Conservation (phyloP, 1,140 invertebrate genomes). For the Drosophila lacteicornis region DNA sequence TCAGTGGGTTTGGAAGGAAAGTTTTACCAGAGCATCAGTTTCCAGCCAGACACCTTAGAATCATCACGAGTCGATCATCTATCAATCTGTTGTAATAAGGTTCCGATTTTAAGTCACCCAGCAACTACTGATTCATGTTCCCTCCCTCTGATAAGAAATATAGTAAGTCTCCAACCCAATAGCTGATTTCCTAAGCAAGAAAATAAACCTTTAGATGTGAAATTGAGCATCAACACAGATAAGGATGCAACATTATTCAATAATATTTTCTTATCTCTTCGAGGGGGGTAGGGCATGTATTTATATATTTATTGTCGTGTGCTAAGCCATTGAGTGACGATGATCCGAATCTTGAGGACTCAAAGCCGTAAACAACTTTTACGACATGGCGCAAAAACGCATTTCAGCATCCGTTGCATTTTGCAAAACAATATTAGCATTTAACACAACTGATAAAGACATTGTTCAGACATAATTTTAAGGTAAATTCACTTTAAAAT, state of each 20-base stretch:
- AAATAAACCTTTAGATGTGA: background rate
- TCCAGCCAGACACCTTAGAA: conserved; percentile 23
- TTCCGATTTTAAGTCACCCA: conserved; percentile 51
- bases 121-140: conserved; percentile 41
- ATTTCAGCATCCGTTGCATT: conserved; percentile 6
- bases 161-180: background rate
- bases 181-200: background rate
- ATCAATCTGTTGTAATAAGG: conserved; percentile 48
- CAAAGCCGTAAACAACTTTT: conserved; percentile 64
- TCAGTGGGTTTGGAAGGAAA: conserved; percentile 40
- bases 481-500: too few species aligned
- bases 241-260: conserved; percentile 3
- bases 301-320: conserved; percentile 1
- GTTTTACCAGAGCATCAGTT: conserved; percentile 55
- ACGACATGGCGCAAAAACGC: conserved; percentile 10
- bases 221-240: conserved; percentile 15
- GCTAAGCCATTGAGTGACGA: conserved; percentile 6
- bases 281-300: conserved; percentile 19
- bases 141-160: background rate
- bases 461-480: background rate
- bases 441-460: background rate
- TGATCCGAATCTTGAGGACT: conserved; percentile 12
- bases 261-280: conserved; percentile 44
- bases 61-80: conserved; percentile 24
- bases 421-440: conserved; percentile 6